A percentile compares a stretch with the other conserved stretches of the same genome.
These are phyloP conservation scores for Eublepharis macularius DNA, from an alignment of 2,113 vertebrate genomes.

Conservation along the genomic window DNA sequence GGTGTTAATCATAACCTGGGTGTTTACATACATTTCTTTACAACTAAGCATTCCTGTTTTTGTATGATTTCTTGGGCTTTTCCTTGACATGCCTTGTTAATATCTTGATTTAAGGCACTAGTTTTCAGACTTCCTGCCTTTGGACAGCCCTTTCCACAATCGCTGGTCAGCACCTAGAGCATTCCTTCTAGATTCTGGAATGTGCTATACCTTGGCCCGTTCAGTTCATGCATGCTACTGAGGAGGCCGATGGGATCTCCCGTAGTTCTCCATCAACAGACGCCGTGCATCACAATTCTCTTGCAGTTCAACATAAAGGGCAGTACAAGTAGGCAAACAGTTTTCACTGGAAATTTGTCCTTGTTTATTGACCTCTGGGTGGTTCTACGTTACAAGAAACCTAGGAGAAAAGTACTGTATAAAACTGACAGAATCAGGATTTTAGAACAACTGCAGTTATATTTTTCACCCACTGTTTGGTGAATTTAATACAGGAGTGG, in stretches of 20 bases:
- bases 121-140: too few species aligned
- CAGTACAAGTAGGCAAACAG: neutral
- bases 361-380: neutral
- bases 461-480: neutral
- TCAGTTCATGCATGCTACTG: neutral
- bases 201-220: too few species aligned
- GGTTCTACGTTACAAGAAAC: too few species aligned
- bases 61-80: neutral
- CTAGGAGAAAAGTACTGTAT: neutral
- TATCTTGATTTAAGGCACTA: neutral
- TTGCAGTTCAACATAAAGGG: neutral
- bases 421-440: neutral
- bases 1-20: neutral
- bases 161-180: neutral
- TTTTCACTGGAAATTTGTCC: neutral
- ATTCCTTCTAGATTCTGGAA: neutral
- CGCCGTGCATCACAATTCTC: neutral
- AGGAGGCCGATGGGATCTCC: neutral
- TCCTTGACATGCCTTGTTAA: neutral
- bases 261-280: neutral
- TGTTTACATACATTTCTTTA: neutral
- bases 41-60: too few species aligned
- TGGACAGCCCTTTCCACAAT: too few species aligned
- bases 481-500: neutral
- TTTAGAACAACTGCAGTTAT: neutral